A percentile compares a stretch with the other conserved stretches of the same genome.
Conservation (phyloP, 2,797 vertebrate genomes). For the Catamblyrhynchus diadema region DNA sequence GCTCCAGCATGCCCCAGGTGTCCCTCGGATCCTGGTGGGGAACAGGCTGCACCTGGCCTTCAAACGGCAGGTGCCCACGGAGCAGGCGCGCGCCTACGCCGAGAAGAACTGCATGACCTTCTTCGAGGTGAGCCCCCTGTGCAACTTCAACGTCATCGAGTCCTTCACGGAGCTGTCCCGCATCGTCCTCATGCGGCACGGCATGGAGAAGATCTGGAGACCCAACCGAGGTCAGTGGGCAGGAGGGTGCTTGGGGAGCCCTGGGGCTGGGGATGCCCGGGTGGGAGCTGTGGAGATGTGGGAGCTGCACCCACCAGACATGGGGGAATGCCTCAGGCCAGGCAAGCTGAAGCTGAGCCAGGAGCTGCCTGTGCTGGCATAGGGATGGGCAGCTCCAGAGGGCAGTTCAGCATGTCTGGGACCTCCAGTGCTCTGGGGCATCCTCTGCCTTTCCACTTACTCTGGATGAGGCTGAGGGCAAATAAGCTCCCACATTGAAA, state of each 20-base stretch:
- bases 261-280: rapidly evolving
- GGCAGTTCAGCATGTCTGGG: background rate
- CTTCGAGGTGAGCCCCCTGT: conserved; percentile 97
- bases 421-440: background rate
- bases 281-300: background rate
- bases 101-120: conserved; percentile 99
- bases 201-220: conserved; percentile 99
- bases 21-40: conserved; percentile 95
- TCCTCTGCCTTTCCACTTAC: background rate
- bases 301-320: background rate
- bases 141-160: conserved; percentile 98
- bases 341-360: background rate
- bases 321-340: background rate
- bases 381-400: background rate
- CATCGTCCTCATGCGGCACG: conserved; percentile 97
- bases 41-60: conserved; percentile 96
- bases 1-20: conserved; percentile 92
- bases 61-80: conserved; percentile 95
- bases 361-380: background rate
- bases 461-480: background rate
- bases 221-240: conserved; percentile 89
- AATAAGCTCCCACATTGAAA: background rate
- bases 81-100: conserved; percentile 93
- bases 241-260: rapidly evolving
- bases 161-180: conserved; percentile 97